Conservation (phyloP, 2,888 invertebrate species). For the Alloplasta piceator region DNA sequence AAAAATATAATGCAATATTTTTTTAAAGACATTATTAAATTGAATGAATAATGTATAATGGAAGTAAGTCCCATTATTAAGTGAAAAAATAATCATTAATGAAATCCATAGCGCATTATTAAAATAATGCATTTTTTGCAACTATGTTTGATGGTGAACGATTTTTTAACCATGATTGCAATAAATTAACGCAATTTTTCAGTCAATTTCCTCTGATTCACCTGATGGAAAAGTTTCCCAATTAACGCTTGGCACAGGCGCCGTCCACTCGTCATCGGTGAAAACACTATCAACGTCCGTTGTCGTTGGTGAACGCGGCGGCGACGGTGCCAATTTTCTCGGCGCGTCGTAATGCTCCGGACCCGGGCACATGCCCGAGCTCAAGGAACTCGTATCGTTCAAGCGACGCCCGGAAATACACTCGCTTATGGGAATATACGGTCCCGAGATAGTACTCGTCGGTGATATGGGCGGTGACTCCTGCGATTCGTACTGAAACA, state of each 20-base stretch:
- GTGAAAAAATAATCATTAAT: too few relatives aligned
- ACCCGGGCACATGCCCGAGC: constrained; percentile 75
- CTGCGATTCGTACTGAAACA: constrained; percentile 81
- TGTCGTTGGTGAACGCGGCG: constrained; percentile 86
- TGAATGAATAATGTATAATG: too few relatives aligned
- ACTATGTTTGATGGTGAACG: background rate
- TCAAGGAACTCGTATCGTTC: constrained; percentile 80
- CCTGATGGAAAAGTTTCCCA: constrained; percentile 84
- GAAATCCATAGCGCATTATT: too few relatives aligned
- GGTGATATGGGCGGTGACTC: constrained; percentile 88
- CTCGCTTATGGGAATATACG: constrained; percentile 96
- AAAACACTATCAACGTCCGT: constrained; percentile 88
- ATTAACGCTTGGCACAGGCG: constrained; percentile 84
- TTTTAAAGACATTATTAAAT: too few relatives aligned
- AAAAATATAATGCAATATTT: too few relatives aligned
- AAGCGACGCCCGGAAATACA: constrained; percentile 92
- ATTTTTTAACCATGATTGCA: too few relatives aligned
- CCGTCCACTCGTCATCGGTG: constrained; percentile 88
- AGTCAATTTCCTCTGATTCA: constrained; percentile 47
- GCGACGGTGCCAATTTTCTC: constrained; percentile 79
- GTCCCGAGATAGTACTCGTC: constrained; percentile 88
- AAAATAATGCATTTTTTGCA: too few relatives aligned
- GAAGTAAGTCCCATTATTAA: too few relatives aligned
- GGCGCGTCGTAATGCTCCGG: constrained; percentile 80
- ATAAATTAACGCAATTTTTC: too few relatives aligned